A percentile compares a stretch with the other conserved stretches of the same genome.
These are phyloP conservation scores for Turdus rufiventris DNA, from an alignment of 2,113 vertebrate species.

Conservation along the genomic window DNA sequence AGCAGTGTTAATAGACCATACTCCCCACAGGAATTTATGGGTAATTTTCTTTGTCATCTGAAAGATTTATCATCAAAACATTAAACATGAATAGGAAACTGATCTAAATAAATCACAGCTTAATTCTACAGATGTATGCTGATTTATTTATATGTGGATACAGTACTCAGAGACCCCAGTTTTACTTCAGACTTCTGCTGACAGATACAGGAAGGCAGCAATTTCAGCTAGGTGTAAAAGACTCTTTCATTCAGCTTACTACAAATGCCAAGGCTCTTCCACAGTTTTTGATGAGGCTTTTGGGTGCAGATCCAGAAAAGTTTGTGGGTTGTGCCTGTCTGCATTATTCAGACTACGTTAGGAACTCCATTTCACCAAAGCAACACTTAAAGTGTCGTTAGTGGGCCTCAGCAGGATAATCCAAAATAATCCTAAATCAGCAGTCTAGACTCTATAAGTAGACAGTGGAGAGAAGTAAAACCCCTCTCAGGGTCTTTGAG, in stretches of 20 bases:
- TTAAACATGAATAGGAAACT: constrained; percentile 32
- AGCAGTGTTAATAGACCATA: constrained; percentile 12
- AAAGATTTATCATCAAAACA: constrained; percentile 46
- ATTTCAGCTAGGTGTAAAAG: neutral
- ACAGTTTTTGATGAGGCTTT: neutral
- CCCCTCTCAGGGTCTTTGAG: neutral
- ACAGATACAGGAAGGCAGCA: neutral
- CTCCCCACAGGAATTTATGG: neutral
- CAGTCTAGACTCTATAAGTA: neutral
- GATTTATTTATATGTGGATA: neutral
- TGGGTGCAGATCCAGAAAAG: neutral
- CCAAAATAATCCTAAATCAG: constrained; percentile 28
- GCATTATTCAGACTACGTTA: neutral
- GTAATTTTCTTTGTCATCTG: constrained; percentile 29
- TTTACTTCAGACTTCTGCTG: neutral
- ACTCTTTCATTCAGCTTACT: neutral
- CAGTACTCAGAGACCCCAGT: neutral
- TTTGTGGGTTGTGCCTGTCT: neutral
- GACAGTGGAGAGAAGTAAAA: constrained; percentile 6
- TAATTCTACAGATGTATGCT: neutral
- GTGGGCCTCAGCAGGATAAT: neutral
- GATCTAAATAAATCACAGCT: constrained; percentile 2
- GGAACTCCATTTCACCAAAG: neutral
- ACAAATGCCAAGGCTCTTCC: neutral
- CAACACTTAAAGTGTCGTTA: neutral